Conservation (phyloP, 2,888 invertebrate genomes). For the Sesia bembeciformis region DNA sequence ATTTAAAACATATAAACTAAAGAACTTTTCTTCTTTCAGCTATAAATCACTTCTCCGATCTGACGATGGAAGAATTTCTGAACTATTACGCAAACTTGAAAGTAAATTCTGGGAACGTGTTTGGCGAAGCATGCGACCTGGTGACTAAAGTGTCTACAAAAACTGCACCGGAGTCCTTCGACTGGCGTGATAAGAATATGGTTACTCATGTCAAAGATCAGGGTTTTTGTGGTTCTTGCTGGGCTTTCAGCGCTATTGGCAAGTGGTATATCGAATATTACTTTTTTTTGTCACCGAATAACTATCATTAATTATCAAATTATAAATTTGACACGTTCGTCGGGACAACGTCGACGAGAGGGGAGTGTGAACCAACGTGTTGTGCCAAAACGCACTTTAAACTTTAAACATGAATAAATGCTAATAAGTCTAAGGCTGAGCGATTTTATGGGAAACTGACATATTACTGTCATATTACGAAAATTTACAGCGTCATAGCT, state of each 20-base stretch:
- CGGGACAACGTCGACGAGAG: too few relatives aligned
- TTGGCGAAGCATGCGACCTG: background rate
- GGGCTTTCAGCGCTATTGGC: constrained; percentile 67
- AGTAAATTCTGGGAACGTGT: background rate
- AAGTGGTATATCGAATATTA: background rate
- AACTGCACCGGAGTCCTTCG: constrained; percentile 33
- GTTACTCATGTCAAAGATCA: constrained; percentile 88
- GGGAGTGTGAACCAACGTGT: too few relatives aligned
- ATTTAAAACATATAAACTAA: too few relatives aligned
- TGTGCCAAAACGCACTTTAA: too few relatives aligned
- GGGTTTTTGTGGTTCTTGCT: constrained; percentile 85
- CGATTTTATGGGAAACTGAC: too few relatives aligned
- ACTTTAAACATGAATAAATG: too few relatives aligned
- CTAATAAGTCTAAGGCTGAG: too few relatives aligned
- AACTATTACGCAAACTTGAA: background rate
- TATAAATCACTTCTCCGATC: background rate
- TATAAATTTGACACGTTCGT: too few relatives aligned
- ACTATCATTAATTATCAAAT: too few relatives aligned
- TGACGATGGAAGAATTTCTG: background rate
- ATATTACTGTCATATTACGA: too few relatives aligned
- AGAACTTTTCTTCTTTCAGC: background rate
- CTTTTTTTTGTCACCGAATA: too few relatives aligned
- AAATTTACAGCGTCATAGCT: too few relatives aligned
- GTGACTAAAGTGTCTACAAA: background rate
- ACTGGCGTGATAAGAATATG: constrained; percentile 84